Base-by-base conservation (phyloP, 2,888 invertebrate species). In the Maniola hyperantus region DNA sequence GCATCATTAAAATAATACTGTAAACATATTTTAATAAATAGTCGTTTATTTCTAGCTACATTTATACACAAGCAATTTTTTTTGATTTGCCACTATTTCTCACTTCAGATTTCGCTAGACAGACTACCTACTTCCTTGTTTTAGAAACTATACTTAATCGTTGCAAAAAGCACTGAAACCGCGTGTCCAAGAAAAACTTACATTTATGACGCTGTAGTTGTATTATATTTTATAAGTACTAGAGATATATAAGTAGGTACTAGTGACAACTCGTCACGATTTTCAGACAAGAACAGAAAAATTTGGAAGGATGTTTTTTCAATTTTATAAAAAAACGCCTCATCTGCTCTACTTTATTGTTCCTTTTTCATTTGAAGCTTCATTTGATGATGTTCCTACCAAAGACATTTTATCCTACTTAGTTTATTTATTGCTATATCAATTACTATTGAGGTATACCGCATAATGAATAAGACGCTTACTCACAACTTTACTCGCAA, bases 401-500 rank as follows among this genome's bases (percentile, higher is more conserved):
- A n/a, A n/a, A n/a, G n/a, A n/a, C n/a, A n/a, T n/a, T n/a, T n/a
- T n/a, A n/a, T n/a, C n/a, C 5, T 44, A 46, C 15, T 15, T 46
- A 2, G 15, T 46, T 42, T 42, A 13, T 11, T 42, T 42, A 42
- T 42, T 6, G 6, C 6, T 44, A 39, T 61, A 39, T 39, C 34
- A 48, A 64, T 50, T 26, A 53, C 34, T 55, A 18, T 64, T 64
- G 61, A 51, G 46, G 39, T 44, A 61, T 51, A 58, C 64, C 51
- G 44, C 34, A 61, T 67, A 70, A 69, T 74, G 77, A 79, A 80
- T 79, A 82, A 80, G 72, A 66, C 69, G 73, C 70, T 82, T 81
- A 78, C 76, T 83, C 79, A 79, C 71, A 70, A 76, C 79, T 79
- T 83, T 79, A 69, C 36, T 34, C 60, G 77, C 74, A 80, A 84